Conservation (phyloP, 2,113 vertebrate genomes). For the Felis chaus region DNA sequence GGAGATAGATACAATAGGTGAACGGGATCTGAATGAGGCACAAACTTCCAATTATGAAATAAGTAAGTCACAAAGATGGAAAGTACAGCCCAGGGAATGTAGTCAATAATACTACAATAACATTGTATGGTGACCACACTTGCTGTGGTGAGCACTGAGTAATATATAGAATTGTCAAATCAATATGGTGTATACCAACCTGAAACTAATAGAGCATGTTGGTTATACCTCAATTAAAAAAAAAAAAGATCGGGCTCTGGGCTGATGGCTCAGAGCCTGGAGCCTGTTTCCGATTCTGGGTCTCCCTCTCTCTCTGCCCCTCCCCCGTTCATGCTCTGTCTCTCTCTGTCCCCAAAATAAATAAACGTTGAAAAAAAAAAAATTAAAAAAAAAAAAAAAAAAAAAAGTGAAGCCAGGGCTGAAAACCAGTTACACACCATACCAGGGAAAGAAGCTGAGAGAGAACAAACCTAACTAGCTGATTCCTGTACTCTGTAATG, state of each 20-base stretch:
- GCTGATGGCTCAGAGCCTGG: too few relatives aligned
- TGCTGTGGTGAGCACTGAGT: background rate
- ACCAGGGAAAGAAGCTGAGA: background rate
- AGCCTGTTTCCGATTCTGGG: too few relatives aligned
- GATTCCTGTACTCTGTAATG: background rate
- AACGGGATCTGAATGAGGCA: background rate
- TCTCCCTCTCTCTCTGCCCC: too few relatives aligned
- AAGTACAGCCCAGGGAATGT: background rate
- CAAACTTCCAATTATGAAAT: background rate
- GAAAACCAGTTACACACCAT: background rate
- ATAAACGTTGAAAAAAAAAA: too few relatives aligned
- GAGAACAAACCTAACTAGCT: background rate
- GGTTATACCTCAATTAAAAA: background rate
- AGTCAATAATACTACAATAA: background rate
- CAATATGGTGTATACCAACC: background rate
- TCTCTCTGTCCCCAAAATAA: too few relatives aligned
- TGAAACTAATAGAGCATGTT: background rate
- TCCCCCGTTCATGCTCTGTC: too few relatives aligned
- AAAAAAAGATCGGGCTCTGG: too few relatives aligned
- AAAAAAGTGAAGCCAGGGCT: background rate
- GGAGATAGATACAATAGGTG: background rate
- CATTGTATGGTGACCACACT: background rate
- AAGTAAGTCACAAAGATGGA: background rate
- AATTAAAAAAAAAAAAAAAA: background rate
- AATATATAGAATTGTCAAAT: background rate